Percentiles rank a stretch among this genome's conserved stretches.
Conservation (phyloP, 2,888 invertebrate species). For the Teleogryllus oceanicus region DNA sequence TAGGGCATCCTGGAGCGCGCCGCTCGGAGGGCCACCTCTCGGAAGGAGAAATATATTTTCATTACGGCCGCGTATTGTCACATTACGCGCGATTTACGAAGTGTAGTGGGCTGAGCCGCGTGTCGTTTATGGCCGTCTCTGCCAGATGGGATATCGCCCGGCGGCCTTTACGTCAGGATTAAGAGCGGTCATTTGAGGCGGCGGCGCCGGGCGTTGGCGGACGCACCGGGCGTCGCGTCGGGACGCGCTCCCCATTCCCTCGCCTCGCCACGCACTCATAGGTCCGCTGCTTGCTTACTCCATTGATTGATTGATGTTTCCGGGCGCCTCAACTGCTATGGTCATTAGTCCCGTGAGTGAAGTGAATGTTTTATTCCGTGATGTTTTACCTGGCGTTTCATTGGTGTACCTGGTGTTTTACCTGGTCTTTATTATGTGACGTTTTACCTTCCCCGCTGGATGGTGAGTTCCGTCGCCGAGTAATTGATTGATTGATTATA, state of each 20-base stretch:
- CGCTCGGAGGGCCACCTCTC: background rate
- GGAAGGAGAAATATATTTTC: background rate
- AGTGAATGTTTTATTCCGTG: no score
- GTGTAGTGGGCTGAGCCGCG: background rate
- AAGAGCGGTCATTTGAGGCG: background rate
- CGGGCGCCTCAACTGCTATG: no score
- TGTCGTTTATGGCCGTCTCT: background rate
- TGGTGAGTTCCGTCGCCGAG: no score
- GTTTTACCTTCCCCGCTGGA: no score
- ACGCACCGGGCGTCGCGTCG: background rate
- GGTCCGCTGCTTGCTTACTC: no score
- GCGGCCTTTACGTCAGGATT: constrained; percentile 9
- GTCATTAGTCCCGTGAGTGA: no score
- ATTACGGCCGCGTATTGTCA: constrained; percentile 18
- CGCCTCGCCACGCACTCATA: background rate
- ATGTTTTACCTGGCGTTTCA: no score
- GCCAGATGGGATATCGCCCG: constrained; percentile 18
- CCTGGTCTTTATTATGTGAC: no score
- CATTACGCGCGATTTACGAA: background rate
- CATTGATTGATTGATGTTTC: no score
- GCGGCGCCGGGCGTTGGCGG: background rate
- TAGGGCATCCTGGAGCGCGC: background rate
- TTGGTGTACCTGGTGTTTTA: no score
- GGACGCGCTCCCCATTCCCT: background rate
- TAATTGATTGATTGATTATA: no score